Percentiles rank a stretch among this genome's conserved stretches.
These are phyloP conservation scores for Gambusia holbrooki DNA, from an alignment of 2,113 vertebrate genomes.

Conservation along the genomic window DNA sequence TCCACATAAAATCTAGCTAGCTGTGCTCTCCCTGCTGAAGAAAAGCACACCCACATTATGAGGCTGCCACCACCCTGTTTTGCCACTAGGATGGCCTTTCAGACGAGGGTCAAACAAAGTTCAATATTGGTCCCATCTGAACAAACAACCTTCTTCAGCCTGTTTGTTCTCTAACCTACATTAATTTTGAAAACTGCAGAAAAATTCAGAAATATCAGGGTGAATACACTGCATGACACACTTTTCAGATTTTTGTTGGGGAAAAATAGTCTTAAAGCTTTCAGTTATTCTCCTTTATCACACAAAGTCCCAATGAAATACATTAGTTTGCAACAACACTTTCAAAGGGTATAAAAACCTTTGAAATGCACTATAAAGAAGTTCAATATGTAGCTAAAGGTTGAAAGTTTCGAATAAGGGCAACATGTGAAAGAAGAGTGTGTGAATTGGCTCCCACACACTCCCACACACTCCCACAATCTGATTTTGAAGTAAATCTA, in stretches of 20 bases:
- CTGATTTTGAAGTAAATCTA: conserved; percentile 23
- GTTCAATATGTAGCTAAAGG: conserved; percentile 6
- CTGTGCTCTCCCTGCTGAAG: no score
- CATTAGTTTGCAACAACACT: no score
- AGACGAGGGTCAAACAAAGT: not conserved
- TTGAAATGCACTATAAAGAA: not conserved
- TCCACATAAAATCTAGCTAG: no score
- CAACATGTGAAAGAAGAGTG: not conserved
- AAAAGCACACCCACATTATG: no score
- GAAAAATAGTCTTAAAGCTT: no score
- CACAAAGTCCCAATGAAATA: no score
- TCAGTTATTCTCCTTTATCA: not conserved
- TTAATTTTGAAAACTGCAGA: not conserved
- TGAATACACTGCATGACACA: no score
- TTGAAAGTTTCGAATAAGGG: not conserved
- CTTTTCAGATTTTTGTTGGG: no score
- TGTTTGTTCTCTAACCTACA: not conserved
- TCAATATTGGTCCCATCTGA: not conserved
- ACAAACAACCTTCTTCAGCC: not conserved
- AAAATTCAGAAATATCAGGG: no score
- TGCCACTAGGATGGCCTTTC: not conserved
- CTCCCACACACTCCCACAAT: conserved; percentile 29
- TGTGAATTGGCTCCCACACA: conserved; percentile 32
- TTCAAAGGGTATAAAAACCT: no score
- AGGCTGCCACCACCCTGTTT: not conserved